These are phyloP conservation scores for Thamnaconus septentrionalis DNA, from an alignment of 2,113 vertebrate genomes.

Conservation along the genomic window DNA sequence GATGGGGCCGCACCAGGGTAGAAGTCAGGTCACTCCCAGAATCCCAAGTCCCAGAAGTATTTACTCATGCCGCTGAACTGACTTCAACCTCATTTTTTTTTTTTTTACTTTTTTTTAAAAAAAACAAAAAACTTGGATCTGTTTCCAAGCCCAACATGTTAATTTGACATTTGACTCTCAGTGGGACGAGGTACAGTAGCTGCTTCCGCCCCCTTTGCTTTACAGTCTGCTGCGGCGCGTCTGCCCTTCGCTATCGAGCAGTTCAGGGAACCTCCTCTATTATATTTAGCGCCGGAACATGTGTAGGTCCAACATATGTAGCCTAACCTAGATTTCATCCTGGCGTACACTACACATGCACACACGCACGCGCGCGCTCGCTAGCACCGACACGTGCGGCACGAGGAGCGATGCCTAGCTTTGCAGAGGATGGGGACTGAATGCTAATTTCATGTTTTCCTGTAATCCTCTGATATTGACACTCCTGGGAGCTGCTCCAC, in stretches of 20 bases:
- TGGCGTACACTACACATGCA: slow-evolving; percentile 47
- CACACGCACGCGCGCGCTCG: slow-evolving; percentile 5
- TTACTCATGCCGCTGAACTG: slow-evolving; percentile 20
- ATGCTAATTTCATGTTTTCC: slow-evolving; percentile 84
- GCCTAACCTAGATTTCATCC: slow-evolving; percentile 66
- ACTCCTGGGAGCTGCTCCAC: slow-evolving; percentile 83
- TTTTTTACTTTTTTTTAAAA: too few species aligned
- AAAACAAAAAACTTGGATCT: neutral
- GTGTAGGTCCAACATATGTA: slow-evolving; percentile 54
- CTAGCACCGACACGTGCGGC: slow-evolving; percentile 21
- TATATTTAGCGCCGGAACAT: slow-evolving; percentile 35
- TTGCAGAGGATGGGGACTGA: slow-evolving; percentile 77
- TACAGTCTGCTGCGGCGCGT: slow-evolving; percentile 30
- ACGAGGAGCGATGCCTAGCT: slow-evolving; percentile 63
- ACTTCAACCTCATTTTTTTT: slow-evolving; percentile 17
- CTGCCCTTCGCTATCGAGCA: slow-evolving; percentile 13
- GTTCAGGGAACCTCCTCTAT: slow-evolving; percentile 22
- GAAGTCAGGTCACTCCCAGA: slow-evolving; percentile 34
- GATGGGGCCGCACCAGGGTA: slow-evolving; percentile 8
- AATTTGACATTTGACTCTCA: slow-evolving; percentile 60
- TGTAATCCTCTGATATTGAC: slow-evolving; percentile 84
- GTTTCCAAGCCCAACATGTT: slow-evolving; percentile 40
- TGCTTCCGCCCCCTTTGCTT: slow-evolving; percentile 34
- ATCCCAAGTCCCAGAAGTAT: slow-evolving; percentile 27
- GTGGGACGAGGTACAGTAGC: slow-evolving; percentile 37